A percentile compares a stretch with the other conserved stretches of the same genome.
Conservation (phyloP, 2,797 vertebrate species). For the Champsocephalus esox region DNA sequence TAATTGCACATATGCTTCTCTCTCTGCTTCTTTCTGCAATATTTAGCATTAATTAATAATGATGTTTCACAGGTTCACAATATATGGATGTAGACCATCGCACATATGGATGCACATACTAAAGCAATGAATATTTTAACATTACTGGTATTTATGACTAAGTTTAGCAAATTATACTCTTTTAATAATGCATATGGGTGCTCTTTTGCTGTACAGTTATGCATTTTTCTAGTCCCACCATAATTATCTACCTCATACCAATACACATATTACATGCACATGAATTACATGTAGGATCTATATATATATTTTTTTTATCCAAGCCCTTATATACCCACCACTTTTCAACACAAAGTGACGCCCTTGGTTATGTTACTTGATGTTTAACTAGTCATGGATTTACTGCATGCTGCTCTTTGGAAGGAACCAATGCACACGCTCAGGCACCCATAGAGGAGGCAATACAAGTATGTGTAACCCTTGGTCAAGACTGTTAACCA, state of each 20-base stretch:
- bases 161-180: too few relatives aligned
- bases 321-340: too few relatives aligned
- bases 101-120: too few relatives aligned
- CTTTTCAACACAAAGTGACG: too few relatives aligned
- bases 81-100: neutral
- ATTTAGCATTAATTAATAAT: neutral
- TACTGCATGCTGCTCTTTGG: neutral
- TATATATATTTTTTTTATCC: too few relatives aligned
- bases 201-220: too few relatives aligned
- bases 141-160: neutral
- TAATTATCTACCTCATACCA: too few relatives aligned
- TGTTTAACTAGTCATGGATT: constrained; percentile 4
- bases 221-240: too few relatives aligned
- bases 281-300: too few relatives aligned
- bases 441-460: neutral
- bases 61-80: neutral
- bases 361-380: neutral
- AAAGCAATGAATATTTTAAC: too few relatives aligned
- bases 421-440: neutral
- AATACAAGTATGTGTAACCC: neutral
- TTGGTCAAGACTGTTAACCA: neutral
- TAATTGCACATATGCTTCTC: neutral
- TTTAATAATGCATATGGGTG: too few relatives aligned
- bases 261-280: too few relatives aligned
- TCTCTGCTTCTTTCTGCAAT: neutral